A percentile compares a stretch with the other conserved stretches of the same genome.
Conservation (phyloP, 1,140 invertebrate genomes). For the Penaeus japonicus region DNA sequence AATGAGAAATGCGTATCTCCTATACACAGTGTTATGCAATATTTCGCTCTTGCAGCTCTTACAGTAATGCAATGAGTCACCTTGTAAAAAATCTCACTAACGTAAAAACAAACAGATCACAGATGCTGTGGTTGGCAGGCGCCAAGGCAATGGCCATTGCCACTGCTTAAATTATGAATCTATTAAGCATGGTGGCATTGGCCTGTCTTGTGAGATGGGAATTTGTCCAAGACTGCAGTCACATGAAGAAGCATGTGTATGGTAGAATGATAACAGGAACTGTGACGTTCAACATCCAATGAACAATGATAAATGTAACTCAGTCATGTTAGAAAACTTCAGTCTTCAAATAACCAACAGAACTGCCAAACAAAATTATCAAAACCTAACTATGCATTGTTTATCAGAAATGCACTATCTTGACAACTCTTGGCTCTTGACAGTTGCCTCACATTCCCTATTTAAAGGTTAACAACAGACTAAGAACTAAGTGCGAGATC, state of each 20-base stretch:
- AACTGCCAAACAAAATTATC: no score
- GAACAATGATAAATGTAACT: constrained; percentile 1
- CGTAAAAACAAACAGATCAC: constrained; percentile 51
- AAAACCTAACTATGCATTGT: neutral
- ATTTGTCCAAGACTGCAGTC: constrained; percentile 24
- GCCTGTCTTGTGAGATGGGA: constrained; percentile 18
- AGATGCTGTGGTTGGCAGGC: constrained; percentile 44
- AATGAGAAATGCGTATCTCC: constrained; percentile 30
- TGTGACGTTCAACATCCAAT: neutral
- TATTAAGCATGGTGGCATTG: neutral
- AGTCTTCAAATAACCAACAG: no score
- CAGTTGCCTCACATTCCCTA: no score
- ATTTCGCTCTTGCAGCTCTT: constrained; percentile 46
- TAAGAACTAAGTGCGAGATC: constrained; percentile 42
- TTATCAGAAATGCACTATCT: neutral
- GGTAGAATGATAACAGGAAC: constrained; percentile 24
- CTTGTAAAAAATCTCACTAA: constrained; percentile 49
- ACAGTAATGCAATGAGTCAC: constrained; percentile 44
- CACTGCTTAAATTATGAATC: neutral
- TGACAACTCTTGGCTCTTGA: no score
- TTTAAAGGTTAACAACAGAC: neutral
- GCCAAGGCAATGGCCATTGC: constrained; percentile 16
- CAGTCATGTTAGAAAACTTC: neutral
- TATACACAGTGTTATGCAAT: constrained; percentile 17
- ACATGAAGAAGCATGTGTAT: constrained; percentile 2